Conservation (phyloP, 2,113 vertebrate species). For the Salvelinus namaycush region DNA sequence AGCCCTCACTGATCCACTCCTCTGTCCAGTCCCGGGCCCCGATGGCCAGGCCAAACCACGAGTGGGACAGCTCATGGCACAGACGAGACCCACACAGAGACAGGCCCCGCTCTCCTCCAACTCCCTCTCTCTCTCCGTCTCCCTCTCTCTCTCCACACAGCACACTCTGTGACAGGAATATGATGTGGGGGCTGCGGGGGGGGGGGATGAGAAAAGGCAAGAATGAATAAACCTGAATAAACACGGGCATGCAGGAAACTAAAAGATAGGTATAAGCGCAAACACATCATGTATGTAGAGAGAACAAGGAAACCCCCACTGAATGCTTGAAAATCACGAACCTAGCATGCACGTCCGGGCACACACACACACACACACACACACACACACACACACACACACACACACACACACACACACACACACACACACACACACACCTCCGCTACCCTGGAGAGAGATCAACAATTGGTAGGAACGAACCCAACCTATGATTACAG, state of each 20-base stretch:
- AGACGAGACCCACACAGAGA: slow-evolving; percentile 86
- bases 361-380: background rate
- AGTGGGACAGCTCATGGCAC: slow-evolving; percentile 94
- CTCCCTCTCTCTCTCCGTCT: slow-evolving; percentile 11
- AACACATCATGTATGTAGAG: too few species aligned
- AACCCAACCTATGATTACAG: slow-evolving; percentile 65
- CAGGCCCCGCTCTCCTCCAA: slow-evolving; percentile 42
- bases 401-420: too few species aligned
- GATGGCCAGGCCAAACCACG: slow-evolving; percentile 95
- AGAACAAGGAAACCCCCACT: background rate
- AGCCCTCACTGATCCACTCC: slow-evolving; percentile 97
- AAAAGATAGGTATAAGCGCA: background rate
- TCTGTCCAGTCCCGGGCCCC: slow-evolving; percentile 96
- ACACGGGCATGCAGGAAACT: background rate
- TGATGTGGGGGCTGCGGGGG: slow-evolving; percentile 86
- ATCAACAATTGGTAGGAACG: slow-evolving; percentile 41
- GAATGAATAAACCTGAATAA: background rate
- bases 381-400: background rate
- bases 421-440: background rate
- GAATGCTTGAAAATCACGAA: background rate
- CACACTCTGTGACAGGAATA: slow-evolving; percentile 92
- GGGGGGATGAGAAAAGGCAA: slow-evolving; percentile 5
- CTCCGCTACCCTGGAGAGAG: slow-evolving; percentile 13
- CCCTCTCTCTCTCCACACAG: slow-evolving; percentile 49
- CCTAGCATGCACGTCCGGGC: too few species aligned